Conservation (phyloP, 2,113 vertebrate species). For the Apteryx mantelli region DNA sequence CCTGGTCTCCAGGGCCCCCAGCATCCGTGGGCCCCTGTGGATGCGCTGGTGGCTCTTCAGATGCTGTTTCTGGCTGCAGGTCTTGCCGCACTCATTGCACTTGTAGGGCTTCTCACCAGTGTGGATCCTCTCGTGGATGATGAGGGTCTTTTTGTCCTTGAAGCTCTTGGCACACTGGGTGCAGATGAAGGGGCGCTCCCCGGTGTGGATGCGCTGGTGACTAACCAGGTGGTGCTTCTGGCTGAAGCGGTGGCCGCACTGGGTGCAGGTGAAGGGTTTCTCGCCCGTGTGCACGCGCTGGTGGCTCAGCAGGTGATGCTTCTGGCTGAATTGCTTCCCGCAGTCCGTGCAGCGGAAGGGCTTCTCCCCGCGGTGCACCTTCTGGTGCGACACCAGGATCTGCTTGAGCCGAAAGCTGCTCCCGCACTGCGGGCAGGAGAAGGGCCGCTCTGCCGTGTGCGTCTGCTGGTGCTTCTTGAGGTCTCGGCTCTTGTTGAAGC, state of each 20-base stretch:
- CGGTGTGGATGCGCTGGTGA: constrained; percentile 66
- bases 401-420: background rate
- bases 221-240: constrained; percentile 71
- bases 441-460: constrained; percentile 58
- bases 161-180: constrained; percentile 72
- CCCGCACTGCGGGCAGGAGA: constrained; percentile 37
- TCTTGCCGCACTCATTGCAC: background rate
- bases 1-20: constrained; percentile 36
- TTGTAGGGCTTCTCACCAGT: constrained; percentile 56
- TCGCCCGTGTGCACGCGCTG: background rate
- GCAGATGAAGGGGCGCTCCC: constrained; percentile 72
- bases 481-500: constrained; percentile 57
- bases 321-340: background rate
- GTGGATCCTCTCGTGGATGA: constrained; percentile 71
- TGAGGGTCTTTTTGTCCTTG: constrained; percentile 69
- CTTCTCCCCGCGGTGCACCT: background rate
- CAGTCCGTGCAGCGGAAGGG: constrained; percentile 68
- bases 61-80: background rate
- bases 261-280: constrained; percentile 64
- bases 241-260: constrained; percentile 65
- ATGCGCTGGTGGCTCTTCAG: background rate
- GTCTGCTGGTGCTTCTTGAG: constrained; percentile 25
- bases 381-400: background rate
- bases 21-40: constrained; percentile 61
- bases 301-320: background rate